phyloP scores from a whole-genome alignment of 2,113 vertebrate genomes.

The Gambusia holbrooki region DNA sequence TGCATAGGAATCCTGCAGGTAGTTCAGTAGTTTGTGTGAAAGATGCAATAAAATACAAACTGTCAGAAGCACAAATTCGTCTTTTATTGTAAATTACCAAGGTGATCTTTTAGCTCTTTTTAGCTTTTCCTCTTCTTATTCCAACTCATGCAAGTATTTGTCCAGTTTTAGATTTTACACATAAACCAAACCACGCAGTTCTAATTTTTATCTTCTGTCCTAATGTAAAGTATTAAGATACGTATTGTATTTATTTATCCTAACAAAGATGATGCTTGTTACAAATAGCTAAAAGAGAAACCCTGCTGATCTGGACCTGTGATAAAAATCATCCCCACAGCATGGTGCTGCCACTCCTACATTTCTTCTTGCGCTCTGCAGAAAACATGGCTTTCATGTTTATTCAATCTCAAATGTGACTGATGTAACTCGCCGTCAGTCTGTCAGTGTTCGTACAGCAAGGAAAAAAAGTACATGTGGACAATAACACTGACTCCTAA shows the following conservation, averaged over 20 bases:
- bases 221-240: too few relatives aligned
- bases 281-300: neutral
- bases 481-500: neutral
- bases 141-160: too few relatives aligned
- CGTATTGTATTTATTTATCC: neutral
- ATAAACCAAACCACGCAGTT: too few relatives aligned
- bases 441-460: constrained; percentile 23
- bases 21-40: too few relatives aligned
- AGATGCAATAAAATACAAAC: too few relatives aligned
- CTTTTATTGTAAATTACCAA: too few relatives aligned
- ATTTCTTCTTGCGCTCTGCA: constrained; percentile 20
- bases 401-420: constrained; percentile 14
- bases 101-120: too few relatives aligned
- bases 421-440: constrained; percentile 16
- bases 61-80: too few relatives aligned
- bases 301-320: neutral
- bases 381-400: constrained; percentile 41
- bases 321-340: neutral
- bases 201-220: too few relatives aligned
- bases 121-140: too few relatives aligned
- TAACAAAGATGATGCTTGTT: neutral
- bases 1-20: too few relatives aligned
- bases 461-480: constrained; percentile 6
- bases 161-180: too few relatives aligned
- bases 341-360: neutral